Evolutionary conservation across 2,888 invertebrate genomes (phyloP).

Genomic region (Baronia brevicornis): DNA sequence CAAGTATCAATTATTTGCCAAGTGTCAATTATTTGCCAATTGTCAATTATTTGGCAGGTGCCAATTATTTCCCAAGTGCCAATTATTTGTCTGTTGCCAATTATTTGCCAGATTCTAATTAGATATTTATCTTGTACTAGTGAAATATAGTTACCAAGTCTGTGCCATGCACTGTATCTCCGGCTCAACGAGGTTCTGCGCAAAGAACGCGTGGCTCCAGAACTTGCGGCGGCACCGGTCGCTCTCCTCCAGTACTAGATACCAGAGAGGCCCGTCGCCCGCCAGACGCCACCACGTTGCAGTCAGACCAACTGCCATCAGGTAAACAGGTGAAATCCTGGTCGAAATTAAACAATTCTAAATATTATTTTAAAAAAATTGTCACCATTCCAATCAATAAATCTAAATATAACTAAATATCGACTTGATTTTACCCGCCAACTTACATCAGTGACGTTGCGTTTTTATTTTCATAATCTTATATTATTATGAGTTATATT

Average conservation of each 20-base stretch:
- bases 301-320: slow-evolving; percentile 42
- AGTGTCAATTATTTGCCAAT: too few species aligned
- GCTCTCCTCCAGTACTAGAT: slow-evolving; percentile 35
- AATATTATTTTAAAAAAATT: not conserved
- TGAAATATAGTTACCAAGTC: slow-evolving; percentile 35
- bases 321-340: slow-evolving; percentile 42
- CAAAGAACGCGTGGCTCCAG: slow-evolving; percentile 45
- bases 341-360: not conserved
- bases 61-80: too few species aligned
- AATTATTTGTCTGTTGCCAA: too few species aligned
- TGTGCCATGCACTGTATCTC: slow-evolving; percentile 47
- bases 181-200: slow-evolving; percentile 40
- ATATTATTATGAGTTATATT: too few species aligned
- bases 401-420: too few species aligned
- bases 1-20: too few species aligned
- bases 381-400: too few species aligned
- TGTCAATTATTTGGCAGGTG: too few species aligned
- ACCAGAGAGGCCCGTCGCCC: slow-evolving; percentile 44
- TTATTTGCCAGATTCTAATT: too few species aligned
- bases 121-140: not conserved
- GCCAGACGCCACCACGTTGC: slow-evolving; percentile 42
- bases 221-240: slow-evolving; percentile 41
- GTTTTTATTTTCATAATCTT: too few species aligned
- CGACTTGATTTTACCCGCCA: too few species aligned
- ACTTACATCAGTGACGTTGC: too few species aligned